phyloP scores from a whole-genome alignment of 2,797 vertebrate species.

The Menidia menidia region DNA sequence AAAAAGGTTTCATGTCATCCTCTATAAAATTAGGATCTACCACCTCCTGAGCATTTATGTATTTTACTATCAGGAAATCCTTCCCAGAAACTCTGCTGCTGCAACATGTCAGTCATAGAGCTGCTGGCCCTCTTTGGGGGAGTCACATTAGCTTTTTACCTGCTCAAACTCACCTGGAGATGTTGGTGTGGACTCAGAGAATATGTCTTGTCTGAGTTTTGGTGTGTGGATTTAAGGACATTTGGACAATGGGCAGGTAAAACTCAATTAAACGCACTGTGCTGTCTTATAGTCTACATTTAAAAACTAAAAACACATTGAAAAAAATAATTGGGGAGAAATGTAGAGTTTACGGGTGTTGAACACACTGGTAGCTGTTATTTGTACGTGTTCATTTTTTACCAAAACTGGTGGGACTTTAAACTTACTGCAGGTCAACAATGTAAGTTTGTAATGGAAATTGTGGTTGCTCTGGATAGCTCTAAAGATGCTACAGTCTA shows the following conservation, averaged over 20 bases:
- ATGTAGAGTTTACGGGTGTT: neutral
- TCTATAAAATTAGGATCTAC: constrained; percentile 15
- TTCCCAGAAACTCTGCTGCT: constrained; percentile 7
- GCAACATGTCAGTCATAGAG: constrained; percentile 33
- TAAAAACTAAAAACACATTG: too few species aligned
- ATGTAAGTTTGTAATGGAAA: too few species aligned
- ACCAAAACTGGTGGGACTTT: too few species aligned
- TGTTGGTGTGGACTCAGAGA: constrained; percentile 74
- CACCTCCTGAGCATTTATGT: neutral
- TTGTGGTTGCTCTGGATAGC: too few species aligned
- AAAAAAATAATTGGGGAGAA: neutral
- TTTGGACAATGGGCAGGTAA: constrained; percentile 86
- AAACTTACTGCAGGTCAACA: too few species aligned
- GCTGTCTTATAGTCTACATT: neutral
- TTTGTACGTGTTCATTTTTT: too few species aligned
- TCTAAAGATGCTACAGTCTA: too few species aligned
- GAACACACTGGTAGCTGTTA: neutral
- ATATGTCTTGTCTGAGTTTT: constrained; percentile 74
- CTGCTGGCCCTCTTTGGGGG: constrained; percentile 65
- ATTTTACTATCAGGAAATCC: neutral
- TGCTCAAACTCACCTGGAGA: constrained; percentile 73
- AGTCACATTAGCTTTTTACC: constrained; percentile 45
- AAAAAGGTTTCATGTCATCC: constrained; percentile 18
- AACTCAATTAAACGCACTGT: neutral
- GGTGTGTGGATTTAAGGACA: constrained; percentile 71